These are phyloP conservation scores for Lindbergichthys nudifrons DNA, from an alignment of 2,797 vertebrate species.

Conservation along the genomic window DNA sequence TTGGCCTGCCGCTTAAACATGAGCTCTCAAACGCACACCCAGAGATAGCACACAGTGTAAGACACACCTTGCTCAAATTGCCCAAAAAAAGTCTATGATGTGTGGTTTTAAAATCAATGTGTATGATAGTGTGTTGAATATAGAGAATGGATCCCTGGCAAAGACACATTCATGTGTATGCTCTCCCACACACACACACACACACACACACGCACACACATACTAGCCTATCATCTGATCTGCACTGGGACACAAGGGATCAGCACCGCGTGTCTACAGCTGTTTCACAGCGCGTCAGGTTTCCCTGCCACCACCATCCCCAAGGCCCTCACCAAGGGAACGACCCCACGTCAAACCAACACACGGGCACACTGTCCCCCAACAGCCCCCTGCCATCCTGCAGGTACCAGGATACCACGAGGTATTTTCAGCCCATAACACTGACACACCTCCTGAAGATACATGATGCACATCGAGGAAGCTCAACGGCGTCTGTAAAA, in stretches of 20 bases:
- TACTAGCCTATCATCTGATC: constrained; percentile 73
- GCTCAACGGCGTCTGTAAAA: constrained; percentile 25
- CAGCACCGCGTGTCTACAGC: constrained; percentile 74
- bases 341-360: constrained; percentile 63
- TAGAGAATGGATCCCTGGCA: not conserved
- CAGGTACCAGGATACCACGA: constrained; percentile 9
- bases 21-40: constrained; percentile 21
- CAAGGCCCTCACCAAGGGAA: constrained; percentile 78
- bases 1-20: constrained; percentile 60
- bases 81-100: not conserved
- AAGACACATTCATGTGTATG: constrained; percentile 5
- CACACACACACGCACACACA: constrained; percentile 42
- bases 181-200: no score
- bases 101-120: not conserved
- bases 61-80: not conserved
- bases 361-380: constrained; percentile 36
- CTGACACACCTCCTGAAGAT: not conserved
- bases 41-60: not conserved
- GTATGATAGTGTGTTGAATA: not conserved
- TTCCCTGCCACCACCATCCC: constrained; percentile 70
- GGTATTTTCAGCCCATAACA: constrained; percentile 12
- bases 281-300: constrained; percentile 74
- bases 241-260: constrained; percentile 60
- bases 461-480: not conserved
- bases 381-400: constrained; percentile 33